Evolutionary conservation across 2,888 invertebrate genomes (phyloP).

Genomic region (Conomelus anceps): DNA sequence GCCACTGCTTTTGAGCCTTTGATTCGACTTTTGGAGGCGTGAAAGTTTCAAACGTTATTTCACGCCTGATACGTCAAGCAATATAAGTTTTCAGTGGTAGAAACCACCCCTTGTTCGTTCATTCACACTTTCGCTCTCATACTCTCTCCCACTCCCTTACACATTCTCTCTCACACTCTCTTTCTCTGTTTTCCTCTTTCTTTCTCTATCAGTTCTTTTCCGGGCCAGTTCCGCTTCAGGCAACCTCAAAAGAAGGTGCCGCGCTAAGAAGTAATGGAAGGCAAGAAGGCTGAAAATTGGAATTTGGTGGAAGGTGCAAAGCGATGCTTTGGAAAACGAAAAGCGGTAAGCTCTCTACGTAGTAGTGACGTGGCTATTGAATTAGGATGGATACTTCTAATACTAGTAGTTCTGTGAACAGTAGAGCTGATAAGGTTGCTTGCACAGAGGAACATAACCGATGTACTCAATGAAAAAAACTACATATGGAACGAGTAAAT

Average conservation of each 20-base stretch:
- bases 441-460: too few relatives aligned
- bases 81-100: background rate
- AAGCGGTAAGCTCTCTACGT: background rate
- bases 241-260: background rate
- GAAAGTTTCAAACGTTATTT: background rate
- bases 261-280: background rate
- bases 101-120: too few relatives aligned
- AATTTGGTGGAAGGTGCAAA: background rate
- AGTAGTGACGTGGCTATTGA: background rate
- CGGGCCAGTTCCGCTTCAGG: background rate
- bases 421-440: too few relatives aligned
- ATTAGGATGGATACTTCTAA: background rate
- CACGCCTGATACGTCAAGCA: background rate
- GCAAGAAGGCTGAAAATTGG: background rate
- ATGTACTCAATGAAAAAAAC: too few relatives aligned
- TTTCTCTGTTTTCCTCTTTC: too few relatives aligned
- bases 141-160: too few relatives aligned
- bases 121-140: too few relatives aligned
- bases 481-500: too few relatives aligned
- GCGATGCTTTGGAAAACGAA: background rate
- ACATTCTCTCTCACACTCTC: too few relatives aligned
- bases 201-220: too few relatives aligned
- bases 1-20: background rate
- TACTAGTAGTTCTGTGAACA: too few relatives aligned
- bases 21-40: background rate